Conservation (phyloP, 2,888 invertebrate species). For the Papilio elwesi region DNA sequence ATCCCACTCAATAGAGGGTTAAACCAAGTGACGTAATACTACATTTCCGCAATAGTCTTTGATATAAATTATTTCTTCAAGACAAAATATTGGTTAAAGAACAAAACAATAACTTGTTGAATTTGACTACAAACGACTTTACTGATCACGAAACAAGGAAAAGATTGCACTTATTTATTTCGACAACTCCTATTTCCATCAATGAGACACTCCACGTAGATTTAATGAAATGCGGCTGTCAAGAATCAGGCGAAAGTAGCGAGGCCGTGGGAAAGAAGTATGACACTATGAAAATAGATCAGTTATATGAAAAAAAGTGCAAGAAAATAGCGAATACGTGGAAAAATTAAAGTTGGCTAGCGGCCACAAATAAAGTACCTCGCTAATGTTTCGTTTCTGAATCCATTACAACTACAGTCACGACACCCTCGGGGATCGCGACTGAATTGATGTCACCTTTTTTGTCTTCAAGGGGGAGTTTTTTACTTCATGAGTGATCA, state of each 20-base stretch:
- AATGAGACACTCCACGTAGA: background rate
- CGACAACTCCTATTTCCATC: background rate
- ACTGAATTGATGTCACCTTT: background rate
- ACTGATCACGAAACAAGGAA: background rate
- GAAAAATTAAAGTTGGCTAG: conserved; percentile 6
- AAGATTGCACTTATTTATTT: background rate
- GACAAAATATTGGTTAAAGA: too few species aligned
- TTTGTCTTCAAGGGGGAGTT: background rate
- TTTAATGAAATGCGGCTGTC: background rate
- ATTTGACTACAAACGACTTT: background rate
- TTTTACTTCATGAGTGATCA: too few species aligned
- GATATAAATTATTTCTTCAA: too few species aligned
- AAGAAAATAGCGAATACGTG: background rate
- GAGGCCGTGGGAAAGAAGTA: background rate
- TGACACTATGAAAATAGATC: conserved; percentile 21
- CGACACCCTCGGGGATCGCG: background rate
- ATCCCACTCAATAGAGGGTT: too few species aligned
- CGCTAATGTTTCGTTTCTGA: background rate
- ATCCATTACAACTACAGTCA: background rate
- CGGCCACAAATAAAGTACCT: conserved; percentile 15
- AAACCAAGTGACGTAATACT: too few species aligned
- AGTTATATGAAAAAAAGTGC: background rate
- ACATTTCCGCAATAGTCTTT: too few species aligned
- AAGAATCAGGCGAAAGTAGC: background rate
- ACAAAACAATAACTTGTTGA: background rate